Evolutionary conservation across 1,140 invertebrate species (phyloP).

Genomic region (Leptinotarsa lineolata): DNA sequence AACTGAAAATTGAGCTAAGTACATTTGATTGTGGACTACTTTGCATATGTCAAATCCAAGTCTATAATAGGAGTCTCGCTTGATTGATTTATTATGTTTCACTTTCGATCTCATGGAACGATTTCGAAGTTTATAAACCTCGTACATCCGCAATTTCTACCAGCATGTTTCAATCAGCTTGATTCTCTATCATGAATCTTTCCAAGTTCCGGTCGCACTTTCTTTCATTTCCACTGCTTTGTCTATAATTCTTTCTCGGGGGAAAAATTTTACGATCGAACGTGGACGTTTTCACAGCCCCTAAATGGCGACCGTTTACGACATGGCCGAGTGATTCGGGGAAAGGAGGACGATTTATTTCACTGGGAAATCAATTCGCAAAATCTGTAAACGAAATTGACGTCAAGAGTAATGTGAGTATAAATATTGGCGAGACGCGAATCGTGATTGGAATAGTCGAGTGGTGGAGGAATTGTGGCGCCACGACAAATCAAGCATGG

Average conservation of each 20-base stretch:
- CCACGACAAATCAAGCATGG: background rate
- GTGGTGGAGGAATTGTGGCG: background rate
- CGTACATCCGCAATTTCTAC: too few relatives aligned
- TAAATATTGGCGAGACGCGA: constrained; percentile 9
- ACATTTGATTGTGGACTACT: too few relatives aligned
- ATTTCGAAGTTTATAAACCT: too few relatives aligned
- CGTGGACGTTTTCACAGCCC: constrained; percentile 36
- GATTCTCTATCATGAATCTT: background rate
- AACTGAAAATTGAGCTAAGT: too few relatives aligned
- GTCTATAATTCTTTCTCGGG: constrained; percentile 21
- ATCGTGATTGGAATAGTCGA: background rate
- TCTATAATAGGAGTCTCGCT: too few relatives aligned
- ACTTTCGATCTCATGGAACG: too few relatives aligned
- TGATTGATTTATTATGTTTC: too few relatives aligned
- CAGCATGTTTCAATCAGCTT: background rate
- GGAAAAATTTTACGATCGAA: constrained; percentile 37
- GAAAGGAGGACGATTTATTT: constrained; percentile 38
- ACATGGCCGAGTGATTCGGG: constrained; percentile 35
- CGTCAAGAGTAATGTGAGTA: constrained; percentile 12
- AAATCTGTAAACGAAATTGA: constrained; percentile 11
- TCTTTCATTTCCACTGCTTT: background rate
- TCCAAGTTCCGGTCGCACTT: background rate
- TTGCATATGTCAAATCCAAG: too few relatives aligned
- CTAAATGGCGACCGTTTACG: constrained; percentile 39
- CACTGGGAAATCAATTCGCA: constrained; percentile 28